phyloP scores from a whole-genome alignment of 2,797 vertebrate genomes.

The Silurus aristotelis region DNA sequence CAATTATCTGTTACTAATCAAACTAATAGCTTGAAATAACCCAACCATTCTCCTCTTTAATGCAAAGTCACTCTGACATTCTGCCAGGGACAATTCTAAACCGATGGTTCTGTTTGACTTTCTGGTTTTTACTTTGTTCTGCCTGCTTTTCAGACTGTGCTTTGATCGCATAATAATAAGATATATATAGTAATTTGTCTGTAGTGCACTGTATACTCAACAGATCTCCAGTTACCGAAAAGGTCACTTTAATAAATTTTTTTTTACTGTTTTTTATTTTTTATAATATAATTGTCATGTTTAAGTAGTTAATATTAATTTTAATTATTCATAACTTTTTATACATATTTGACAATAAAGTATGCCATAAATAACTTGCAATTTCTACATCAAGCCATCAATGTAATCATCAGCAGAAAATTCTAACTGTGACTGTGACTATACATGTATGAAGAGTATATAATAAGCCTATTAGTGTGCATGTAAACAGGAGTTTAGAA shows the following conservation, averaged over 20 bases:
- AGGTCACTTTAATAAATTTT: background rate
- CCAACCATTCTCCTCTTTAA: background rate
- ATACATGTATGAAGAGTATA: too few relatives aligned
- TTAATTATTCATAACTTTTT: background rate
- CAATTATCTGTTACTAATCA: background rate
- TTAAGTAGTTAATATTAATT: background rate
- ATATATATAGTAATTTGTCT: background rate
- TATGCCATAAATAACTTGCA: background rate
- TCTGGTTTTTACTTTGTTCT: background rate
- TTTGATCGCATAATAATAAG: background rate
- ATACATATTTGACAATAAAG: background rate
- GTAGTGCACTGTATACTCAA: background rate
- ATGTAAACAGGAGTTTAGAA: background rate
- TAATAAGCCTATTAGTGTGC: background rate
- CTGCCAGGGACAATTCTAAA: background rate
- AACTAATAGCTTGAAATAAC: background rate
- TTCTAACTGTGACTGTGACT: background rate
- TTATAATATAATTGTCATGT: background rate
- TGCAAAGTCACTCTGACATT: background rate
- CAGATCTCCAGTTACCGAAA: constrained; percentile 11
- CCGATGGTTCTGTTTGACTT: too few relatives aligned
- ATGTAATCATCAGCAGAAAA: background rate
- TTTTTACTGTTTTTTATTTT: background rate
- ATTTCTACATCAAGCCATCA: background rate
- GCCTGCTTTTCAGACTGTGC: background rate